Evolutionary conservation across 2,113 vertebrate species (phyloP).

Genomic region (Mungos mungo): DNA sequence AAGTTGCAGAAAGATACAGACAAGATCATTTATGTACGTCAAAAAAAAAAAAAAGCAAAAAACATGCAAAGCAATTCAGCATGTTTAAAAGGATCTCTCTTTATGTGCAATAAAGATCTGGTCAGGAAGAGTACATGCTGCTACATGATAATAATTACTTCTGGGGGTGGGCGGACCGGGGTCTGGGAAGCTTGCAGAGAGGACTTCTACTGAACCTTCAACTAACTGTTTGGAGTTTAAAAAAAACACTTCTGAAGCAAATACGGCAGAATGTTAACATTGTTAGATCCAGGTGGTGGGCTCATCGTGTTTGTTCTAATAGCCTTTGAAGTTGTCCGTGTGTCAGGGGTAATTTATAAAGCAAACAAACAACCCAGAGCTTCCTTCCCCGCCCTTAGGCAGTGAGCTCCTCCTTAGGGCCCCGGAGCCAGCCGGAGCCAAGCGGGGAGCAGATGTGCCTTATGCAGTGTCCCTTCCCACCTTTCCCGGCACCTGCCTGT

Average conservation of each 20-base stretch:
- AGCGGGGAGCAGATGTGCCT: background rate
- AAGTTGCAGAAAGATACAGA: background rate
- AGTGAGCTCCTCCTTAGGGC: background rate
- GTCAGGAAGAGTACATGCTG: background rate
- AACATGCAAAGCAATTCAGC: background rate
- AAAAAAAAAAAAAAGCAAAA: background rate
- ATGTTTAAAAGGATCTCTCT: background rate
- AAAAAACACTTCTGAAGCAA: background rate
- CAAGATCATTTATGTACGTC: background rate
- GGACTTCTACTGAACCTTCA: background rate
- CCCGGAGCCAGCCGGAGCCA: background rate
- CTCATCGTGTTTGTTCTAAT: background rate
- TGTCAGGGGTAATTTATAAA: background rate
- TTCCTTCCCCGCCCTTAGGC: background rate
- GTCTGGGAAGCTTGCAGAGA: background rate
- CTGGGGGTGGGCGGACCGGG: background rate
- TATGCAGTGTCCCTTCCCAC: accelerated
- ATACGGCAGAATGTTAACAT: background rate
- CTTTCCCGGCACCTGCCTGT: background rate
- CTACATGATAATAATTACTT: background rate
- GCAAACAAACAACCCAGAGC: background rate
- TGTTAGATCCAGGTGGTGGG: background rate
- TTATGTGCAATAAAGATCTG: background rate
- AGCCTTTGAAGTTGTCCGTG: background rate
- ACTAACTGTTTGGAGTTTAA: background rate